Conservation (phyloP, 2,797 vertebrate species). For the Cuculus canorus region DNA sequence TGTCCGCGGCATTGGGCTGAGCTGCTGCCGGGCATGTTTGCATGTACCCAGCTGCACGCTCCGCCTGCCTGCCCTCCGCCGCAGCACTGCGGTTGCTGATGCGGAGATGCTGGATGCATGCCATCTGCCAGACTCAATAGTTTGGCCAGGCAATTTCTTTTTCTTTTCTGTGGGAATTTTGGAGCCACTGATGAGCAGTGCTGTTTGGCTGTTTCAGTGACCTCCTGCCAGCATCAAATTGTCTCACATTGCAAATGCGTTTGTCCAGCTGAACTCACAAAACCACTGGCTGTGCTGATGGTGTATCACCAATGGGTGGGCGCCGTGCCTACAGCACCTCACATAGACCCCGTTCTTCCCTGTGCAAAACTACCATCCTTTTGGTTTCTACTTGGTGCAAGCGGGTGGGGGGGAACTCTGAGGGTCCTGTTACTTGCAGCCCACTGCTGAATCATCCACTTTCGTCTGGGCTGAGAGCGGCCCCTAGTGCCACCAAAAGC, state of each 20-base stretch:
- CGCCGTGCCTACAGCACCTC: background rate
- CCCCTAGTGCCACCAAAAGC: constrained; percentile 21
- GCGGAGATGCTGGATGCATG: rapidly evolving
- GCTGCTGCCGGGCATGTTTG: background rate
- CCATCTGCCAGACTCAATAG: background rate
- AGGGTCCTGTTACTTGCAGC: background rate
- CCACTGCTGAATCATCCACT: background rate
- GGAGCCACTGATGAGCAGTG: background rate
- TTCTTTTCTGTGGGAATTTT: background rate
- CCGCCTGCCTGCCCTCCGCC: rapidly evolving
- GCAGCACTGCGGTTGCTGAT: background rate
- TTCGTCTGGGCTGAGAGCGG: background rate
- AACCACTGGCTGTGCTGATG: background rate
- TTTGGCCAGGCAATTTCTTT: background rate
- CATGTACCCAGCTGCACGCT: background rate
- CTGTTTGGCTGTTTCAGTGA: rapidly evolving
- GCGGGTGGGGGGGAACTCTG: background rate
- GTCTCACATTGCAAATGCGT: background rate
- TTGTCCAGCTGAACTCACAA: background rate
- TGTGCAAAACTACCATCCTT: background rate
- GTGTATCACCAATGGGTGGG: rapidly evolving
- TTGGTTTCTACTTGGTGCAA: rapidly evolving
- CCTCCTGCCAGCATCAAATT: background rate
- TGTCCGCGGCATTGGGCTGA: rapidly evolving
- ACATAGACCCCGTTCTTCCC: background rate